These are phyloP conservation scores for Anthoscopus minutus DNA, from an alignment of 2,113 vertebrate species.

Conservation along the genomic window DNA sequence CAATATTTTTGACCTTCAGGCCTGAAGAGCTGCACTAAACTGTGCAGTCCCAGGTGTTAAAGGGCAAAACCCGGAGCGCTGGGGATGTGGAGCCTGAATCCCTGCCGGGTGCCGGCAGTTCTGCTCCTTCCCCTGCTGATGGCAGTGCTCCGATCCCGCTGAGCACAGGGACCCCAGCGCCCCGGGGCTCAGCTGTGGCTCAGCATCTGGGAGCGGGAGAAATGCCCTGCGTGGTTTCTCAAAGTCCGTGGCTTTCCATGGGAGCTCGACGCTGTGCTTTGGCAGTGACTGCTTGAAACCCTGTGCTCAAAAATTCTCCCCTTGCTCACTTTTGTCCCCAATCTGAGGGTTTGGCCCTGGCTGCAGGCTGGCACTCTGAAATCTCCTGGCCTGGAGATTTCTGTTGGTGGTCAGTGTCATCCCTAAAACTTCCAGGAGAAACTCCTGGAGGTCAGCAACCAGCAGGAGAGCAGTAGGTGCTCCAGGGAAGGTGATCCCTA, in stretches of 20 bases:
- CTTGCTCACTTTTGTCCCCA: rapidly evolving
- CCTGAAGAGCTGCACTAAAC: not conserved
- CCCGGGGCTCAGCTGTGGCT: rapidly evolving
- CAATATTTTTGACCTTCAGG: not conserved
- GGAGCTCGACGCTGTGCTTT: not conserved
- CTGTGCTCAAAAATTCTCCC: not conserved
- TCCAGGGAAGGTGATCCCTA: not conserved
- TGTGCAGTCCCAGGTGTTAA: not conserved
- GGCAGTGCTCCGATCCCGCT: not conserved
- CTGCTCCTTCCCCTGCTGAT: constrained; percentile 9
- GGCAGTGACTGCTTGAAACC: too few species aligned
- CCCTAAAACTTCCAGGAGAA: not conserved
- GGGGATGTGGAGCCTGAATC: rapidly evolving
- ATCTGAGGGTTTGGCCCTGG: rapidly evolving
- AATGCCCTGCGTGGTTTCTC: rapidly evolving
- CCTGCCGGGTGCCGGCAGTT: not conserved
- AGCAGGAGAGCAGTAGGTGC: not conserved
- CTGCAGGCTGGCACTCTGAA: not conserved
- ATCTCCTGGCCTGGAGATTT: not conserved
- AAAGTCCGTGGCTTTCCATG: too few species aligned
- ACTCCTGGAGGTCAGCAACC: not conserved
- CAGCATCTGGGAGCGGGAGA: too few species aligned
- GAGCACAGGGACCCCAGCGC: not conserved
- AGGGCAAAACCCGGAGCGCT: rapidly evolving
- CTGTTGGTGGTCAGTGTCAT: not conserved